Evolutionary conservation across 2,113 vertebrate genomes (phyloP).

Genomic region (Numenius arquata): DNA sequence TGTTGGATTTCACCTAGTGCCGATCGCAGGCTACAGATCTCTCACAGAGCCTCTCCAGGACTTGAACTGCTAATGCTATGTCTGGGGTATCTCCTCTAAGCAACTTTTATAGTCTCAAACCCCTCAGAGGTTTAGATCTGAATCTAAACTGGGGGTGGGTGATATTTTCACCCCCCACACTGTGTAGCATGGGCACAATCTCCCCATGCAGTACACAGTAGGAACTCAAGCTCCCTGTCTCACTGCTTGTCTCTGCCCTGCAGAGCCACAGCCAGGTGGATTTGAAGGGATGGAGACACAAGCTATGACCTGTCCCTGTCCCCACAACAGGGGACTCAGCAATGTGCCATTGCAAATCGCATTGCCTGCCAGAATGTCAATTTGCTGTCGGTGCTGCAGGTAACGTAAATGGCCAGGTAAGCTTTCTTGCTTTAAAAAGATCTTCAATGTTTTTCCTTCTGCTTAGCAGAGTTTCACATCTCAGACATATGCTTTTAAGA

Average conservation of each 20-base stretch:
- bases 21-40: neutral
- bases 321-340: neutral
- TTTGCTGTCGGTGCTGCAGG: neutral
- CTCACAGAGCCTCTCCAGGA: neutral
- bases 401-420: neutral
- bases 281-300: neutral
- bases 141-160: neutral
- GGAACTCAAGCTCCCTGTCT: neutral
- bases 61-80: neutral
- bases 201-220: neutral
- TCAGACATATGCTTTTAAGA: neutral
- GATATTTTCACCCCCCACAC: accelerated
- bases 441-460: neutral
- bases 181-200: neutral
- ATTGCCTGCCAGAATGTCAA: neutral
- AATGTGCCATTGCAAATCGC: neutral
- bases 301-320: neutral
- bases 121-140: neutral
- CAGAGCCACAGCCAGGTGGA: neutral
- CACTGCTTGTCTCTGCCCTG: neutral
- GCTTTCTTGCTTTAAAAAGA: neutral
- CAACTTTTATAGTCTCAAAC: neutral
- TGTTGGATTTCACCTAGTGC: neutral
- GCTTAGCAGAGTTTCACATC: neutral
- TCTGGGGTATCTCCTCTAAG: neutral